Evolutionary conservation across 2,113 vertebrate species (phyloP), one percentile per base, ranked within the genome.

Genomic region (Microcebus murinus): DNA sequence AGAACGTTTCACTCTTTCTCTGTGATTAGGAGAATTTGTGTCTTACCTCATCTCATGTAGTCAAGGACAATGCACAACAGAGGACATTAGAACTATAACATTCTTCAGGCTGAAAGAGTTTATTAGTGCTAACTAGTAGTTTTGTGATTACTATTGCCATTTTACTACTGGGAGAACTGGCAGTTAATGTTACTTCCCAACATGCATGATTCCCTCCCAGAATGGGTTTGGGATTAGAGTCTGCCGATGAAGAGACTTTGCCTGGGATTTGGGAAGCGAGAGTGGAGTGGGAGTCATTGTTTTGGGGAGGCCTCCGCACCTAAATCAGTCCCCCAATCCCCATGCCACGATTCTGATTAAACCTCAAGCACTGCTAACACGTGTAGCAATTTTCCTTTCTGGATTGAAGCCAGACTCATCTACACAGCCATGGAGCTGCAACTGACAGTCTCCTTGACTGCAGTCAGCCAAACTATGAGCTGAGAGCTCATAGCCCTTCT

Each of bases 191-290:
- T 14, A 34, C 6, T 20, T 67, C 36, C n/a, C 2, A 0, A 3
- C 8, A 20, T 67, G n/a, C 13, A 0, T 3, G 1, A 8, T 6
- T 14, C 6, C 17, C 31, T 59, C 42, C 1, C 1, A 42, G 4
- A 29, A 15, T 71, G 39, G 4, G 12, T 39, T 50, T 50, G 8
- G 14, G 65, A 4, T 23, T 45, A 81, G 36, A 17, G 2, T 34
- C 8, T 13, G 0, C 15, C 7, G 10, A 15, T 52, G 45, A 70
- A 13, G 45, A 52, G 42, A 17, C 3, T 34, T 52, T 52, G 20
- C 57, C 10, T 77, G 31, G 10, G 25, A 59, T 61, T 50, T 20
- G 23, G 42, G 73, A 48, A 14, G 8, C 48, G 6, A 42, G 25
- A 3, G 6, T 52, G 23, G 4, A n/a, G 42, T 48, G 9, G 34